Evolutionary conservation across 2,888 invertebrate species (phyloP), one percentile per base, ranked within the genome.

Genomic region (Lymantria dispar): DNA sequence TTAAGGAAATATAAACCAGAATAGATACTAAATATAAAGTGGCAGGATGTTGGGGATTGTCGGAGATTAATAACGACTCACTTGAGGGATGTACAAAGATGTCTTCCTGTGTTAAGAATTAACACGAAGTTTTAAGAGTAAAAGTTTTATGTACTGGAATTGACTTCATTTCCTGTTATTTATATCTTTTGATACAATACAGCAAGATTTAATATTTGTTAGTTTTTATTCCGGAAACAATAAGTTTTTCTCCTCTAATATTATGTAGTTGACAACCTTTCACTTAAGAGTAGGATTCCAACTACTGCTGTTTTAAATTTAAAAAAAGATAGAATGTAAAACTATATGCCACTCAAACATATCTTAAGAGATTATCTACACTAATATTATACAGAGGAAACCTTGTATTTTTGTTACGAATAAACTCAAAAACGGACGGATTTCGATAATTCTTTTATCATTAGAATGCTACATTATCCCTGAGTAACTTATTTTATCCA

Each of bases 1-100:
- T 22, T 30, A 41, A 14, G 47, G 29, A 47, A 49, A 50, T 36
- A 47, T 58, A 49, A 38, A 52, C 11, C 40, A 48, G 36, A 43
- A 47, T 45, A 12, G 36, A 39, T 49, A 9, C 31, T 37, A 39
- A 47, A 47, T 33, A 22, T 46, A 41, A 22, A 47, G 12, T 40
- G 36, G 29, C 47, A 44, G 47, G 51, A 51, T 44, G 47, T 51
- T 8, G 29, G n/a, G 43, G 22, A 51, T 44, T 15, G 51, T 44
- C 15, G 15, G 40, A 13, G 43, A 22, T 47, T 47, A 42, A 33
- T 36, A 43, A 39, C n/a, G n/a, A 14, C 40, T 40, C 15, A 36
- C 33, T 45, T 45, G 22, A 40, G 45, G 40, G 47, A 36, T 40
- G 43, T 15, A n/a, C 33, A 44, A 40, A 47, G 37, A 29, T 11